Percentiles rank a stretch among this genome's conserved stretches.
Conservation (phyloP, 1,140 invertebrate species). For the Planococcus citri region DNA sequence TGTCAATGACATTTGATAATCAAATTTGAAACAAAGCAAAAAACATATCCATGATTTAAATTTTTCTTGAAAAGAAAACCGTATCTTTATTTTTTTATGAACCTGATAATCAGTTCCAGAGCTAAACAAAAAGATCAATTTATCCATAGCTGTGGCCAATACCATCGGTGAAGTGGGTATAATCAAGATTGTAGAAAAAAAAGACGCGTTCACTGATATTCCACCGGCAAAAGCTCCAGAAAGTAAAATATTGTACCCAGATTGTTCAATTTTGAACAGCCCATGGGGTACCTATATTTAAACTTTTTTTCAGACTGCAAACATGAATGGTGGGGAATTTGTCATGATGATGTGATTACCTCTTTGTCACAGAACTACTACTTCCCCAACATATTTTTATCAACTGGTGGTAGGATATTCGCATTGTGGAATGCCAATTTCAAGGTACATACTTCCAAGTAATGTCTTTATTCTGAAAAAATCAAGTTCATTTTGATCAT, state of each 20-base stretch:
- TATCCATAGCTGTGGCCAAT: neutral
- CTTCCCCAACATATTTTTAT: neutral
- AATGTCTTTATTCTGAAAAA: neutral
- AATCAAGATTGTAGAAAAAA: neutral
- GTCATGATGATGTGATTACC: neutral
- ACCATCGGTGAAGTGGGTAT: neutral
- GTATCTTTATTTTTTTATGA: too few relatives aligned
- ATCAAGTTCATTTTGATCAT: neutral
- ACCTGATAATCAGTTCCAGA: neutral
- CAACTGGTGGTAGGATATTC: neutral
- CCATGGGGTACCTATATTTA: too few relatives aligned
- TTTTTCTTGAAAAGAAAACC: too few relatives aligned
- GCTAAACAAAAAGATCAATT: neutral
- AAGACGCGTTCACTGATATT: neutral
- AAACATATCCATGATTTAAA: too few relatives aligned
- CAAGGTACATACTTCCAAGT: neutral
- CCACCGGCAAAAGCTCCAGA: neutral
- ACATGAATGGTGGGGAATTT: conserved; percentile 9
- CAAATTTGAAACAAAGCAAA: too few relatives aligned
- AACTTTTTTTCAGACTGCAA: neutral
- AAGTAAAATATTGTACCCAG: conserved; percentile 6
- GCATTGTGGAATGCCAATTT: neutral
- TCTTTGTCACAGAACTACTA: neutral
- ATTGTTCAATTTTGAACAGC: neutral
- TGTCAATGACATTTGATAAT: too few relatives aligned